Evolutionary conservation across 1,140 invertebrate genomes (phyloP).

Genomic region (Coenobita brevimanus): DNA sequence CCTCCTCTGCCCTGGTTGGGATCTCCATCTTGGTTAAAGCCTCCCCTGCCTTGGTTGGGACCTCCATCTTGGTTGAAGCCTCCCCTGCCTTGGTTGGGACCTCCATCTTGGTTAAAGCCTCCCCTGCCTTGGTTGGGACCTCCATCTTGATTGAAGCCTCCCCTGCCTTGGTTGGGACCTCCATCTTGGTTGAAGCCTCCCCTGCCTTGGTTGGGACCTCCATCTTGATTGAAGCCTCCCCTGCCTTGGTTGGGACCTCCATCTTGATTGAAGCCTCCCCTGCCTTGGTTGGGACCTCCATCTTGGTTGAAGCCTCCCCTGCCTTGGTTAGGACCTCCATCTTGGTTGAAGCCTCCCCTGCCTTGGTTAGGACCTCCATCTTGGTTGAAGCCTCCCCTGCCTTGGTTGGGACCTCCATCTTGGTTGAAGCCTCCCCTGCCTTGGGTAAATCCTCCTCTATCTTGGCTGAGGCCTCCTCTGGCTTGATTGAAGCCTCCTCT

Average conservation of each 20-base stretch:
- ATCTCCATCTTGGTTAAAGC: not conserved
- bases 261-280: not conserved
- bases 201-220: not conserved
- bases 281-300: not conserved
- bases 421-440: constrained; percentile 6
- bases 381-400: not conserved
- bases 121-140: not conserved
- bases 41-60: not conserved
- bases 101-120: not conserved
- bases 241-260: not conserved
- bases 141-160: not conserved
- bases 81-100: not conserved
- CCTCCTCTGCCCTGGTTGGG: not conserved
- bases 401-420: not conserved
- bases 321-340: not conserved
- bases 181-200: not conserved
- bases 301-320: constrained; percentile 6
- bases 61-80: not conserved
- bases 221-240: not conserved
- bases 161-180: no score
- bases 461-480: no score
- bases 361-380: not conserved
- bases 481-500: no score
- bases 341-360: not conserved
- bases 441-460: constrained; percentile 9